Base-by-base conservation (phyloP, 2,797 vertebrate genomes). In the Chelon labrosus region DNA sequence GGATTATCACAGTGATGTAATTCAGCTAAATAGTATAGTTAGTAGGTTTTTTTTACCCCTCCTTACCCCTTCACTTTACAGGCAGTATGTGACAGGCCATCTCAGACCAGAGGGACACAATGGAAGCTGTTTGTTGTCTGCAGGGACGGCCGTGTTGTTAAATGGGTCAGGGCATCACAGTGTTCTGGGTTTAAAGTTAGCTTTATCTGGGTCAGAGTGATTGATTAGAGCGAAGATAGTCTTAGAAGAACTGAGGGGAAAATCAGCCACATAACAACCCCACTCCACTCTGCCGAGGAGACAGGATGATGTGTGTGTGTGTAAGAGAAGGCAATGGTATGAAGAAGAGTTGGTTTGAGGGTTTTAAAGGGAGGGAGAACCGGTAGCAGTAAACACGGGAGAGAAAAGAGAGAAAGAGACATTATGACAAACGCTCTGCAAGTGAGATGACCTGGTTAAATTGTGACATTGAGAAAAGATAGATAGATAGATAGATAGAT, bases 151-250 rank as follows among this genome's bases (percentile, higher is more conserved):
- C 58, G 52, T 66, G 65, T 35, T 67, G 51, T 72, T 82, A 92
- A 91, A 85, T 88, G 77, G 91, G 91, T 90, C 87, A 86, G 70
- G 74, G 74, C 68, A 75, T 88, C 80, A 88, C 81, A 80, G 83
- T 49, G 50, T 73, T 53, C 47, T 1, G 27, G 70, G 35, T 87
- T 84, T 79, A 84, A 88, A 71, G 77, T 63, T 27, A 56, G 67
- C n/a, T 77, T 62, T 87, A 85, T 89, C 46, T 92, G 86, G 90
- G 89, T 87, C 88, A 85, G 35, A 66, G 72, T 91, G 88, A 89
- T 89, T 82, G 83, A 90, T 90, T 82, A 79, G 70, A 77, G 56
- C 10, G 20, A 71, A 73, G 70, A 81, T 65, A 47, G 56, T 68
- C 68, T 78, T 64, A 65, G 50, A 78, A 70, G 64, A 79, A 79